Percentiles rank a stretch among this genome's conserved stretches.
phyloP scores from a whole-genome alignment of 2,113 vertebrate genomes.

The Stegostoma tigrinum region DNA sequence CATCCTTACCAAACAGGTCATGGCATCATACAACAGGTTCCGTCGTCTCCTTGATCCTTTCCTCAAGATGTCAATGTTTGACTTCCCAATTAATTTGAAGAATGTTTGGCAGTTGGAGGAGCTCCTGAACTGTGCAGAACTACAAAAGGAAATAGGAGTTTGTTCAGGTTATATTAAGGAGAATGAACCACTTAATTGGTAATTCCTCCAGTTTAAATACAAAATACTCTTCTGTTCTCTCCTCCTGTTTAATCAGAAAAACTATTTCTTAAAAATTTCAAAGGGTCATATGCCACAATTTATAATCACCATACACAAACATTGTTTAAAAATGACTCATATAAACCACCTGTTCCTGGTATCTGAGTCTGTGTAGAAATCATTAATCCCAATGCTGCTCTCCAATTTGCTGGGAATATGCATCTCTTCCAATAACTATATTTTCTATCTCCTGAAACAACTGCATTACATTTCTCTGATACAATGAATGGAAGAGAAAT shows the following conservation, averaged over 20 bases:
- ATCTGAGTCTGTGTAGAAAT: background rate
- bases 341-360: background rate
- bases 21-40: conserved; percentile 43
- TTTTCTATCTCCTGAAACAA: no score
- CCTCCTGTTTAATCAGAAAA: background rate
- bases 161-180: background rate
- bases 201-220: background rate
- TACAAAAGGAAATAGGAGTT: conserved; percentile 25
- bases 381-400: background rate
- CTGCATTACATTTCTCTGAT: no score
- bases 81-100: conserved; percentile 41
- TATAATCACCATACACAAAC: background rate
- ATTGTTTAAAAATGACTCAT: background rate
- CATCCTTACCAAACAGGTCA: conserved; percentile 50
- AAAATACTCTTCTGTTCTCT: background rate
- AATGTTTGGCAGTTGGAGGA: conserved; percentile 44
- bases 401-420: no score
- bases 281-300: background rate
- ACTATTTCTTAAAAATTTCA: background rate
- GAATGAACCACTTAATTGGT: background rate
- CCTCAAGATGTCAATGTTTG: conserved; percentile 48
- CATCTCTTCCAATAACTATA: no score
- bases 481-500: background rate
- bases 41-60: conserved; percentile 42
- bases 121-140: conserved; percentile 33